Evolutionary conservation across 2,797 vertebrate species (phyloP).

Genomic region (Salarias fasciatus): DNA sequence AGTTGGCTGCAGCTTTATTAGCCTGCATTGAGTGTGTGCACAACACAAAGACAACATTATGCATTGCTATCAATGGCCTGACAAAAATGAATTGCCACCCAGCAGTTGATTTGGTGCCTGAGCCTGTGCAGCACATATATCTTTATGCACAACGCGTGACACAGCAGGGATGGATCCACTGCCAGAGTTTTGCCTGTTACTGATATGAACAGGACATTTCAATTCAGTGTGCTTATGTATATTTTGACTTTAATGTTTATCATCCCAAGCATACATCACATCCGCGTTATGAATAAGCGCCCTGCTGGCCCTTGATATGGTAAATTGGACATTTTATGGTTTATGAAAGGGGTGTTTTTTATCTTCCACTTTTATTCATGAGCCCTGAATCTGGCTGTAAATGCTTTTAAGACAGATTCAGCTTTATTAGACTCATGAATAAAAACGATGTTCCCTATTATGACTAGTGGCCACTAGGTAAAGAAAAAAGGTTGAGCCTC

Average conservation of each 20-base stretch:
- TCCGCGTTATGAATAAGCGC: conserved; percentile 72
- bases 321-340: conserved; percentile 85
- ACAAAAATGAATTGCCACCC: conserved; percentile 73
- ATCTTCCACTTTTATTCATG: conserved; percentile 80
- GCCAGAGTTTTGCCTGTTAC: conserved; percentile 66
- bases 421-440: conserved; percentile 79
- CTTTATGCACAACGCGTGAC: conserved; percentile 59
- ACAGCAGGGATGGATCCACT: conserved; percentile 70
- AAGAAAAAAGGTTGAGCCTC: conserved; percentile 23
- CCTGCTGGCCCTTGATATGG: conserved; percentile 83
- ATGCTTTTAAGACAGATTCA: conserved; percentile 74
- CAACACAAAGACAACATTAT: conserved; percentile 65
- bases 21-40: conserved; percentile 21
- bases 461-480: conserved; percentile 33
- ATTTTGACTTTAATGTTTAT: conserved; percentile 82
- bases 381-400: conserved; percentile 63
- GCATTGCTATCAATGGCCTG: conserved; percentile 66
- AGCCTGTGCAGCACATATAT: conserved; percentile 71
- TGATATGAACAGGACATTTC: conserved; percentile 76
- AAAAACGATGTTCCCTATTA: conserved; percentile 61
- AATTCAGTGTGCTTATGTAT: conserved; percentile 69
- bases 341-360: conserved; percentile 71
- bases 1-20: conserved; percentile 39
- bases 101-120: conserved; percentile 71
- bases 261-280: conserved; percentile 77